A percentile compares a stretch with the other conserved stretches of the same genome.
Conservation (phyloP, 1,140 invertebrate genomes). For the Penaeus chinensis region DNA sequence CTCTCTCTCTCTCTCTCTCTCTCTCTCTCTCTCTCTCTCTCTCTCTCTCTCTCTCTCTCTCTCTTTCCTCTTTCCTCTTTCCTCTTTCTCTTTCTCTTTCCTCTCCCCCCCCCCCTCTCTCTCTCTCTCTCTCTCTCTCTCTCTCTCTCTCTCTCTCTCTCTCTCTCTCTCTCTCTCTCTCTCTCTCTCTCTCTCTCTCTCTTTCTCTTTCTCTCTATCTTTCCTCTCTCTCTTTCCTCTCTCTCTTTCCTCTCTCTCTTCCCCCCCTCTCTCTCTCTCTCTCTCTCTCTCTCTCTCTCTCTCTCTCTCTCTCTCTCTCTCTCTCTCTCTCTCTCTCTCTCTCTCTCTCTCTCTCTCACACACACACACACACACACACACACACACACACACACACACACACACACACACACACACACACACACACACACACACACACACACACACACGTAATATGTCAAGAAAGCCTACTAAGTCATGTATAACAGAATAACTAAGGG, state of each 20-base stretch:
- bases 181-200: conserved; percentile 14
- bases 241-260: conserved; percentile 23
- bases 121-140: background rate
- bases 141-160: background rate
- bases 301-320: conserved; percentile 17
- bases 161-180: background rate
- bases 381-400: too few species aligned
- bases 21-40: background rate
- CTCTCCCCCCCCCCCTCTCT: background rate
- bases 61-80: background rate
- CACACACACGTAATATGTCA: too few species aligned
- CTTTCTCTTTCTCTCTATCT: background rate
- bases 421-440: too few species aligned
- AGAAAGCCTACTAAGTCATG: too few species aligned
- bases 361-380: too few species aligned
- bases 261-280: background rate
- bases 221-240: background rate
- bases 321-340: conserved; percentile 30
- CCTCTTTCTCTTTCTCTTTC: background rate
- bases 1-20: background rate
- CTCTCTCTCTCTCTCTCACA: background rate
- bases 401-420: too few species aligned
- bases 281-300: conserved; percentile 31
- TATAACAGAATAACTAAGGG: too few species aligned
- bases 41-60: background rate